Percentiles rank a stretch among this genome's conserved stretches.
phyloP scores from a whole-genome alignment of 92 coral and sea anemone genomes.

The Blastomussa wellsi region DNA sequence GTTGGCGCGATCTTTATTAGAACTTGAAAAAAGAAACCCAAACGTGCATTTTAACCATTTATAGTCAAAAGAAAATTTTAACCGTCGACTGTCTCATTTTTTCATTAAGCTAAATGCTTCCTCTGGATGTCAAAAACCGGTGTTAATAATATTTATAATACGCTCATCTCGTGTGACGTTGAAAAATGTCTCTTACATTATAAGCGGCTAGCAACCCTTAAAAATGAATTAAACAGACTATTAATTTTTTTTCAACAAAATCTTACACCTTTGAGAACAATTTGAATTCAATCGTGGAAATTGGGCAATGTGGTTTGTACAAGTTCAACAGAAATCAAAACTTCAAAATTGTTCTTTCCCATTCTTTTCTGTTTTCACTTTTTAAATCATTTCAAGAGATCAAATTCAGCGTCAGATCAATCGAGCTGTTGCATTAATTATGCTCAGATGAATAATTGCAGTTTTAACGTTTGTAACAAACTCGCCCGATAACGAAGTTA shows the following conservation, averaged over 20 bases:
- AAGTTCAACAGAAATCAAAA: conserved; percentile 25
- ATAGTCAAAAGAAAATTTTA: neutral
- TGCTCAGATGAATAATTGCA: conserved; percentile 3
- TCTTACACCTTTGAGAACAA: conserved; percentile 17
- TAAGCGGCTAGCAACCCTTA: conserved; percentile 4
- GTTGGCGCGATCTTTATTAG: neutral
- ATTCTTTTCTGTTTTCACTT: conserved; percentile 4
- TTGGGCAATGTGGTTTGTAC: conserved; percentile 27
- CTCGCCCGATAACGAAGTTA: neutral
- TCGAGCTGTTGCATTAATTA: conserved; percentile 18
- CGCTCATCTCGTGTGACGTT: neutral
- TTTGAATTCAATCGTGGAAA: conserved; percentile 11
- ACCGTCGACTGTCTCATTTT: neutral
- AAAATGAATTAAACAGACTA: conserved; percentile 4
- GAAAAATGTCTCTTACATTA: neutral
- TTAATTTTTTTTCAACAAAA: conserved; percentile 10
- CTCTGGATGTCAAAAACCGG: neutral
- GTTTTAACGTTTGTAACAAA: conserved; percentile 27
- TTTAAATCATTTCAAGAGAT: neutral
- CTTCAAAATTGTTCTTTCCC: conserved; percentile 25
- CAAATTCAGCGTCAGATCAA: conserved; percentile 12
- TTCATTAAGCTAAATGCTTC: neutral
- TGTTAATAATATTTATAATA: neutral
- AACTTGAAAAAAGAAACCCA: neutral
- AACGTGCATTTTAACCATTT: neutral